Percentiles rank a stretch among this genome's conserved stretches.
phyloP scores from a whole-genome alignment of 30 jellyfish, hydroid and myxozoan species.

The Aurelia aurita region DNA sequence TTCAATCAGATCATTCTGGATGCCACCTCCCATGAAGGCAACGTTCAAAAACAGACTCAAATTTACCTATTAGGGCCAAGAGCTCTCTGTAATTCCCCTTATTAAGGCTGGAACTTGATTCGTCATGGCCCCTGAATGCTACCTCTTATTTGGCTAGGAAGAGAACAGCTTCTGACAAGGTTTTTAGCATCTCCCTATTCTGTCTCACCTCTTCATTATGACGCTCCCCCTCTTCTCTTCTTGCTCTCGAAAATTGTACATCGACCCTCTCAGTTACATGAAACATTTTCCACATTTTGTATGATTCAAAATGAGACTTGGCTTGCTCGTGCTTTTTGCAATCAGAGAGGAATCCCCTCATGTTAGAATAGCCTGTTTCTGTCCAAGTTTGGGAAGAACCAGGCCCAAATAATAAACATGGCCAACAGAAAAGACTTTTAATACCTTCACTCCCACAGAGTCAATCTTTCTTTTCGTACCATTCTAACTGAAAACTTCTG shows the following conservation, averaged over 20 bases:
- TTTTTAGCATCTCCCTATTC: constrained; percentile 54
- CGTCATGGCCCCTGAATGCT: no score
- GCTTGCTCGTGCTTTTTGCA: constrained; percentile 39
- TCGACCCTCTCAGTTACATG: constrained; percentile 44
- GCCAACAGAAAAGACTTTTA: no score
- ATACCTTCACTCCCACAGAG: constrained; percentile 37
- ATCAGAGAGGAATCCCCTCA: constrained; percentile 39
- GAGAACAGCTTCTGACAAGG: constrained; percentile 19
- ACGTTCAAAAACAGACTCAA: constrained; percentile 63
- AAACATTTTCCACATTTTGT: constrained; percentile 44
- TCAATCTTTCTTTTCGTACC: constrained; percentile 38
- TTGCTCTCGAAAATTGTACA: constrained; percentile 35
- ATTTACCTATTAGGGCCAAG: no score
- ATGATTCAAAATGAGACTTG: constrained; percentile 39
- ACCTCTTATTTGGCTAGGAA: no score
- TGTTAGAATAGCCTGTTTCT: constrained; percentile 38
- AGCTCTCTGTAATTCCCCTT: no score
- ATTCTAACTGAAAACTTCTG: constrained; percentile 33
- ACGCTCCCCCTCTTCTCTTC: constrained; percentile 39
- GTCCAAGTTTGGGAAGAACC: constrained; percentile 66
- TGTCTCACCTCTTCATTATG: constrained; percentile 46
- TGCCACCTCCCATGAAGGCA: constrained; percentile 35
- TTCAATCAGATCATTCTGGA: constrained; percentile 55
- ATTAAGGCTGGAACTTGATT: no score
- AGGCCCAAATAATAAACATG: constrained; percentile 48